These are phyloP conservation scores for Pollenia labialis DNA, from an alignment of 2,888 invertebrate genomes.

Conservation along the genomic window DNA sequence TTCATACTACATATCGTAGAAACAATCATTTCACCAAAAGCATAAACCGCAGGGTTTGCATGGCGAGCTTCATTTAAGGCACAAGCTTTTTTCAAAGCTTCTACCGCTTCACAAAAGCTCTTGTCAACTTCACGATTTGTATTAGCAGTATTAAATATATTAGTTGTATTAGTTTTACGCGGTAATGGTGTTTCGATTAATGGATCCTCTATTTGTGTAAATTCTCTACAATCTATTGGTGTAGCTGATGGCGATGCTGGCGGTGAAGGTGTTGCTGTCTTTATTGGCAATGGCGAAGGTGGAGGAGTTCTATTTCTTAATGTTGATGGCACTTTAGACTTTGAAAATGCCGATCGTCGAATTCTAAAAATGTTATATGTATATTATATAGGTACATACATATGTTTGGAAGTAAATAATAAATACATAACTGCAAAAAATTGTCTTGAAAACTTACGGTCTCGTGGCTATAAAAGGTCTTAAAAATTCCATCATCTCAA, in stretches of 20 bases:
- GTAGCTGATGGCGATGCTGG: background rate
- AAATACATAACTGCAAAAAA: too few relatives aligned
- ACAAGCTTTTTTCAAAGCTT: slow-evolving; percentile 52
- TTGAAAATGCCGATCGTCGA: background rate
- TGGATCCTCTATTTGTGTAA: slow-evolving; percentile 42
- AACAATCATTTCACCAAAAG: slow-evolving; percentile 57
- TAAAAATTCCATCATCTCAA: slow-evolving; percentile 54
- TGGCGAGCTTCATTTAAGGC: slow-evolving; percentile 47
- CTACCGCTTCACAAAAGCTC: slow-evolving; percentile 45
- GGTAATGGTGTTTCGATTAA: slow-evolving; percentile 28
- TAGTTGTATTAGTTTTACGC: background rate
- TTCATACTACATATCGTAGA: slow-evolving; percentile 57
- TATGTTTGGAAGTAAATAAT: background rate
- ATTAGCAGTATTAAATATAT: background rate
- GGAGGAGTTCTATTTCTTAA: background rate
- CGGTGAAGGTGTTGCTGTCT: background rate
- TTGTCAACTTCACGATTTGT: slow-evolving; percentile 30
- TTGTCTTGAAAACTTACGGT: slow-evolving; percentile 17
- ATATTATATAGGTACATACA: background rate
- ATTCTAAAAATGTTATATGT: background rate
- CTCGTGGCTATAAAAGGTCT: slow-evolving; percentile 32
- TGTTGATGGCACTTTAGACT: background rate
- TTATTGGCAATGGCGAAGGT: background rate
- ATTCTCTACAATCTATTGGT: slow-evolving; percentile 19
- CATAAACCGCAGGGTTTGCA: slow-evolving; percentile 47